Evolutionary conservation across 2,113 vertebrate genomes (phyloP), one percentile per base, ranked within the genome.

Genomic region (Myotis davidii): DNA sequence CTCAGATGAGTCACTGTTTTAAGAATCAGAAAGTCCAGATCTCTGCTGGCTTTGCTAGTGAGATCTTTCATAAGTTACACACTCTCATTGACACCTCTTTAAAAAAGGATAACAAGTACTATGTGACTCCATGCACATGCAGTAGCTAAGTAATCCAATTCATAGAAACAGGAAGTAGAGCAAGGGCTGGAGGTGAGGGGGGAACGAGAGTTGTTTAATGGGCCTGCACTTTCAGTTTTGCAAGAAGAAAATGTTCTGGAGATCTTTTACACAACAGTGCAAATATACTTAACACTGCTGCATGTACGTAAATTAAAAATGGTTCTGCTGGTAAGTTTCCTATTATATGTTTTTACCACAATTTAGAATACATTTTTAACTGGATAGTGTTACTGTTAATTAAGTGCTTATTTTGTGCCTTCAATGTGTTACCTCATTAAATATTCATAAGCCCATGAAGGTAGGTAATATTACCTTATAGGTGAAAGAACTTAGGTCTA

Each of bases 1-100:
- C 32, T 65, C 50, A 65, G 20, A 67, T 77, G 89, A 79, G 56
- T 84, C 45, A 59, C n/a, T 95, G 10, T 72, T 85, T 72, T 86
- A 76, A 83, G 67, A 95, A 42, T 88, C 78, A 88, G 86, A 85
- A 88, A 65, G 72, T 94, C 14, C 23, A 70, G n/a, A 65, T 90
- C 32, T 83, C 45, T 76, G 90, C 52, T 89, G 90, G 32, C 54
- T 78, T 5, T 82, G 17, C 29, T 84, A 73, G n/a, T 88, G 74
- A 85, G 45, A 88, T 42, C 18, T 69, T 95, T 74, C n/a, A 34
- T 81, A 65, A 85, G 21, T 88, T 45, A 67, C 9, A 42, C 56
- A 39, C 34, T 20, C 12, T 85, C 9, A 64, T 88, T 96, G 86
- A 32, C 56, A 37, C 88, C 11, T 76, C 29, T 91, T 84, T 39